Evolutionary conservation across 2,797 vertebrate genomes (phyloP).

Genomic region (Neosilurus mollespiculum): DNA sequence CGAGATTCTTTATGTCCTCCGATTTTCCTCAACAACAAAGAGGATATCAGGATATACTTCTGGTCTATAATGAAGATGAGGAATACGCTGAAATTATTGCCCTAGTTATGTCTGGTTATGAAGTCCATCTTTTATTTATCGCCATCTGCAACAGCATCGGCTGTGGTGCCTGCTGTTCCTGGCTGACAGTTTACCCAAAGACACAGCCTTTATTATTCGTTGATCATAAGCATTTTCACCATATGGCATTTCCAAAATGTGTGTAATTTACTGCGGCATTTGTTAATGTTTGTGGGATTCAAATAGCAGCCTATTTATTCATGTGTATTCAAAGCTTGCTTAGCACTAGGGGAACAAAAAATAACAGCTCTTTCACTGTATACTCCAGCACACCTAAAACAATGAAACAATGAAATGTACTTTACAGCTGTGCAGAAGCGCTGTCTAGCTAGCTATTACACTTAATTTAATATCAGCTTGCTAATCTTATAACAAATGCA

Average conservation of each 20-base stretch:
- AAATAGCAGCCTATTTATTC: slow-evolving; percentile 6
- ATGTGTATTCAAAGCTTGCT: neutral
- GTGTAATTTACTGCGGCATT: neutral
- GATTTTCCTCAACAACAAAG: slow-evolving; percentile 22
- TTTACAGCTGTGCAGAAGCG: neutral
- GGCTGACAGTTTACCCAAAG: slow-evolving; percentile 16
- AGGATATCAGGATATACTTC: slow-evolving; percentile 9
- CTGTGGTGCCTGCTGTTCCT: slow-evolving; percentile 27
- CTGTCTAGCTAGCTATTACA: neutral
- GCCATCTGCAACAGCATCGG: slow-evolving; percentile 62
- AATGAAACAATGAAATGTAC: neutral
- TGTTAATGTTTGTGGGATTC: neutral
- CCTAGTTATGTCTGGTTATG: slow-evolving; percentile 62
- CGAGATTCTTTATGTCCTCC: neutral
- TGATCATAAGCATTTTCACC: slow-evolving; percentile 18
- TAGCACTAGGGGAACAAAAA: neutral
- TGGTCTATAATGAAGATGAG: slow-evolving; percentile 36
- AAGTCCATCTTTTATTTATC: slow-evolving; percentile 69
- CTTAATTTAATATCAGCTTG: neutral
- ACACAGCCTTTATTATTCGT: slow-evolving; percentile 12
- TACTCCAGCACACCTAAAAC: neutral
- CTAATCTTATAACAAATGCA: neutral
- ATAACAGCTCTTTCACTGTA: neutral
- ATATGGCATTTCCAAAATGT: neutral
- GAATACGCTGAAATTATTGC: slow-evolving; percentile 49